These are phyloP conservation scores for Oncopodura yosiiana DNA, from an alignment of 1,140 invertebrate species.

Conservation along the genomic window DNA sequence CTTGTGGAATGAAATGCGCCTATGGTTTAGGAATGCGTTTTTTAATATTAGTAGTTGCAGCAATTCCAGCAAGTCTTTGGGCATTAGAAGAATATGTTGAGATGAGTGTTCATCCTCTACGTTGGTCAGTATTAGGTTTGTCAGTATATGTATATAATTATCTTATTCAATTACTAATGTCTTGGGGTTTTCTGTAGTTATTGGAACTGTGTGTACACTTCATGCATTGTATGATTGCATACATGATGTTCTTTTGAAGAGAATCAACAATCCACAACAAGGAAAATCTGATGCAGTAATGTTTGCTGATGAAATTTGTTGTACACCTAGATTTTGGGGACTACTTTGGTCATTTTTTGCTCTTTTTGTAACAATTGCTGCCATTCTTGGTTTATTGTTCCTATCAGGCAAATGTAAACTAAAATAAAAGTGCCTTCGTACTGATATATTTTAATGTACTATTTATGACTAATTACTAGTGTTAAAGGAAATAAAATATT, in stretches of 20 bases:
- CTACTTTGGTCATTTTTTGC: conserved; percentile 23
- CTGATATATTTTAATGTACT: too few relatives aligned
- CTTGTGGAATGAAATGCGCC: conserved; percentile 25
- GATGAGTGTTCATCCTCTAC: conserved; percentile 20
- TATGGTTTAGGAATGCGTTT: conserved; percentile 19
- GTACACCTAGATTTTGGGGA: conserved; percentile 25
- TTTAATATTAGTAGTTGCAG: conserved; percentile 12
- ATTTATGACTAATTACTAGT: too few relatives aligned
- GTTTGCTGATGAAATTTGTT: conserved; percentile 29
- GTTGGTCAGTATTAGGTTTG: conserved; percentile 20
- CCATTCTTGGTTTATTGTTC: conserved; percentile 17
- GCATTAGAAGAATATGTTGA: conserved; percentile 22
- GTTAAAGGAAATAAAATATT: too few relatives aligned
- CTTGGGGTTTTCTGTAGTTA: too few relatives aligned
- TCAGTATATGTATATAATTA: too few relatives aligned
- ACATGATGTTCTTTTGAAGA: conserved; percentile 23
- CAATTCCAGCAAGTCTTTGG: conserved; percentile 21
- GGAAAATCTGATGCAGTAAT: conserved; percentile 27
- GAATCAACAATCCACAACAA: conserved; percentile 17
- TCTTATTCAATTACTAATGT: too few relatives aligned
- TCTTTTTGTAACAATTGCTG: neutral
- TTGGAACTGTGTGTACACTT: conserved; percentile 27
- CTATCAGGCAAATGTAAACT: conserved; percentile 20
- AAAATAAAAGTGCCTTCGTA: too few relatives aligned
- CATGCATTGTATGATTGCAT: conserved; percentile 28